phyloP scores from a whole-genome alignment of 2,113 vertebrate species.

The Phasianus colchicus region DNA sequence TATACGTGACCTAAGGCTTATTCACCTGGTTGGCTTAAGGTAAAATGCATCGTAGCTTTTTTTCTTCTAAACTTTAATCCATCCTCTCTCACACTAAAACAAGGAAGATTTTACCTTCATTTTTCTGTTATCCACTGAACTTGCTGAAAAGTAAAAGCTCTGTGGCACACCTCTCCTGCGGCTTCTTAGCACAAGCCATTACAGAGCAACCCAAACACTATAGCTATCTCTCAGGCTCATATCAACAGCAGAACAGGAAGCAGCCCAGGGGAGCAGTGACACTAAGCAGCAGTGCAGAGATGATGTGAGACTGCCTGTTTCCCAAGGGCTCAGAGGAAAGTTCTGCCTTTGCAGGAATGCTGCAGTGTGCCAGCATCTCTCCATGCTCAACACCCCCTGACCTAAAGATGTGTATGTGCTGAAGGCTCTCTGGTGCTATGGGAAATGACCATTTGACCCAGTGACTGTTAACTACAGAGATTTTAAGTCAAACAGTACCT shows the following conservation, averaged over 20 bases:
- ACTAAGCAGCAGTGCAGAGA: not conserved
- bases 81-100: not conserved
- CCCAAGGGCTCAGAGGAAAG: not conserved
- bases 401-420: not conserved
- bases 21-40: not conserved
- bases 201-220: constrained; percentile 61
- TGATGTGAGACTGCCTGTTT: not conserved
- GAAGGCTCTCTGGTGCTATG: not conserved
- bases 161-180: not conserved
- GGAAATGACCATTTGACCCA: not conserved
- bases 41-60: not conserved
- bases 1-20: too few relatives aligned
- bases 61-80: not conserved
- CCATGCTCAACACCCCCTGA: not conserved
- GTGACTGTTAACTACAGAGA: not conserved
- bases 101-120: constrained; percentile 43
- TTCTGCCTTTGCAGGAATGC: not conserved
- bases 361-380: accelerated
- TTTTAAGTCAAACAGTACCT: not conserved
- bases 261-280: not conserved
- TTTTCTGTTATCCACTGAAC: constrained; percentile 40
- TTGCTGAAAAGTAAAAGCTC: constrained; percentile 45
- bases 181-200: constrained; percentile 61
- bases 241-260: not conserved
- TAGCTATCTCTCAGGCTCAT: not conserved